Conservation (phyloP, 35 echinoderm and acorn worm genomes). For the Eucidaris tribuloides region DNA sequence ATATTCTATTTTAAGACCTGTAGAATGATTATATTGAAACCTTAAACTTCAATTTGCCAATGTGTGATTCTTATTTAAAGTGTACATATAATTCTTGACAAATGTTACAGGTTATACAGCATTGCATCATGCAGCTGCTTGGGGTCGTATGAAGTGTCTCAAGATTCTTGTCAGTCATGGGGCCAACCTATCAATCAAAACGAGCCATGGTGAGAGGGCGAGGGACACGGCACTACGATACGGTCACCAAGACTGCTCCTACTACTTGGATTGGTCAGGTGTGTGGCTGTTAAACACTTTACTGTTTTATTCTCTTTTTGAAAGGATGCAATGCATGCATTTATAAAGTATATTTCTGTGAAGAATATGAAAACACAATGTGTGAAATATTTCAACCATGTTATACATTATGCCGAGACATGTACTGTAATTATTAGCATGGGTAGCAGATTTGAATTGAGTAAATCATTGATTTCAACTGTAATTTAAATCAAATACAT, state of each 20-base stretch:
- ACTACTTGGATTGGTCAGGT: conserved; percentile 90
- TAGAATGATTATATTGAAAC: too few relatives aligned
- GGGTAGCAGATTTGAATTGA: background rate
- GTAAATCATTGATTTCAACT: background rate
- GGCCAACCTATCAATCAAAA: conserved; percentile 60
- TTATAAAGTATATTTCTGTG: background rate
- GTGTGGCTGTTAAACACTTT: conserved; percentile 10
- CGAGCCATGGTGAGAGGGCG: conserved; percentile 71
- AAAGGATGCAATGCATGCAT: background rate
- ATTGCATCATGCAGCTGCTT: conserved; percentile 85
- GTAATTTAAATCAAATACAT: background rate
- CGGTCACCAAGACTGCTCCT: conserved; percentile 68
- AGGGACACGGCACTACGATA: conserved; percentile 72
- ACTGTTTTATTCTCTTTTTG: background rate
- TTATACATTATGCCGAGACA: background rate
- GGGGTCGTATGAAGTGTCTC: conserved; percentile 66
- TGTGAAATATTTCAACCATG: background rate
- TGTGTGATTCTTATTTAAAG: too few relatives aligned
- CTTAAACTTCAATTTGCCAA: too few relatives aligned
- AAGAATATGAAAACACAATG: background rate
- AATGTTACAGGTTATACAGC: conserved; percentile 88
- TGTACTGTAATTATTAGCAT: background rate
- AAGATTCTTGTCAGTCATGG: conserved; percentile 71
- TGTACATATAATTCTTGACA: too few relatives aligned
- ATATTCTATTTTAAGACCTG: too few relatives aligned